Base-by-base conservation (phyloP, 1,140 invertebrate species). In the Drosophila oshimai region DNA sequence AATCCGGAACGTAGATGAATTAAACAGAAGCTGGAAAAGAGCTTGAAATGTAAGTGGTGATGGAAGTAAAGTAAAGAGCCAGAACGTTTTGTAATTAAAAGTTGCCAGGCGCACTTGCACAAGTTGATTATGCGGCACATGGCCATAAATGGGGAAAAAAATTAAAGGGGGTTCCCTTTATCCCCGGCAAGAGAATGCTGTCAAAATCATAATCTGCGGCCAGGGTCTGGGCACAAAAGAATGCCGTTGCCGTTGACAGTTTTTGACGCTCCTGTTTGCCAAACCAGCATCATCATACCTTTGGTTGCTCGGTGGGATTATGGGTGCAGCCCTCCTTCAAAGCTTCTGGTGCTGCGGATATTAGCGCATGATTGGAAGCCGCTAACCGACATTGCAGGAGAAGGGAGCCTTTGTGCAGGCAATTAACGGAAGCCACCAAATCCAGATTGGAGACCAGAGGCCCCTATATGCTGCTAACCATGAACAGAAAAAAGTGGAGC, bases 171-270 rank as follows among this genome's bases (percentile, higher is more conserved):
- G n/a, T 33, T 22, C 18, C 17, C 44, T 60, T 64, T 10, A 6
- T 6, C 18, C 3, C 2, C 22, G 45, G 28, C 45, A 26, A 36
- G 37, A 54, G 57, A 58, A 73, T 79, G 74, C 80, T 84, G 80
- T 80, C 80, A 84, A 84, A 86, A 73, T 75, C 80, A 80, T 86
- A 84, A 86, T 86, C 80, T 86, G 71, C 37, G 71, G 80, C 75
- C 60, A 67, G 61, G 68, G 57, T 53, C 33, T 53, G 55, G 46
- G 36, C 65, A 72, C 80, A 84, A 80, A 84, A 76, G 80, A 86
- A 80, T 72, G 55, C 55, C 68, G 53, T 51, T 69, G 75, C 68
- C 50, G 74, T 78, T 78, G 78, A 78, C 78, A 77, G 74, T 58
- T 72, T 74, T 61, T 51, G 68, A 55, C 49, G 72, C 51, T 70